phyloP scores from a whole-genome alignment of 1,140 invertebrate species.

The Melitaea cinxia region DNA sequence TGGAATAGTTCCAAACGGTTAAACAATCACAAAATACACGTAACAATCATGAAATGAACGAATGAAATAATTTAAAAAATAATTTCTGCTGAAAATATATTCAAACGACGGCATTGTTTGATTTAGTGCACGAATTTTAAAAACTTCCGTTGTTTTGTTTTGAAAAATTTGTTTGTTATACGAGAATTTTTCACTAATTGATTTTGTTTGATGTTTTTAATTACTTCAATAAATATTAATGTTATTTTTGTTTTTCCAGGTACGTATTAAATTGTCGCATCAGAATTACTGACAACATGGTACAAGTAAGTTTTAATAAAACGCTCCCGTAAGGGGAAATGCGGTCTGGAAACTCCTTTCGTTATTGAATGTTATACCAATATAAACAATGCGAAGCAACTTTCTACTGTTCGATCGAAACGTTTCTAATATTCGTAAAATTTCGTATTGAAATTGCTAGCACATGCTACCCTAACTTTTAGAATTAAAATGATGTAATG shows the following conservation, averaged over 20 bases:
- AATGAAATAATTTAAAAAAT: background rate
- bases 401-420: conserved; percentile 17
- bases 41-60: background rate
- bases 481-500: background rate
- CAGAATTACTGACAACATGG: background rate
- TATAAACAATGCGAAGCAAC: conserved; percentile 22
- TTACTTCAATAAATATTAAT: background rate
- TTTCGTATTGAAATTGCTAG: conserved; percentile 16
- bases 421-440: conserved; percentile 20
- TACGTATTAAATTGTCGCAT: background rate
- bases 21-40: background rate
- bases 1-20: conserved; percentile 13
- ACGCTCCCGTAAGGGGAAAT: background rate
- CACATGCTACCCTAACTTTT: conserved; percentile 3
- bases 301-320: conserved; percentile 11
- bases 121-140: too few species aligned
- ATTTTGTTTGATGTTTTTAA: too few species aligned
- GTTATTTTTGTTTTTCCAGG: background rate
- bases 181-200: too few species aligned
- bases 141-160: too few species aligned
- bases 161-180: too few species aligned
- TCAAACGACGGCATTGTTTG: background rate
- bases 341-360: background rate
- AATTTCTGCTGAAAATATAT: background rate
- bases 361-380: conserved; percentile 6